Percentiles rank a stretch among this genome's conserved stretches.
These are phyloP conservation scores for Pseudopipra pipra DNA, from an alignment of 2,113 vertebrate species.

Conservation along the genomic window DNA sequence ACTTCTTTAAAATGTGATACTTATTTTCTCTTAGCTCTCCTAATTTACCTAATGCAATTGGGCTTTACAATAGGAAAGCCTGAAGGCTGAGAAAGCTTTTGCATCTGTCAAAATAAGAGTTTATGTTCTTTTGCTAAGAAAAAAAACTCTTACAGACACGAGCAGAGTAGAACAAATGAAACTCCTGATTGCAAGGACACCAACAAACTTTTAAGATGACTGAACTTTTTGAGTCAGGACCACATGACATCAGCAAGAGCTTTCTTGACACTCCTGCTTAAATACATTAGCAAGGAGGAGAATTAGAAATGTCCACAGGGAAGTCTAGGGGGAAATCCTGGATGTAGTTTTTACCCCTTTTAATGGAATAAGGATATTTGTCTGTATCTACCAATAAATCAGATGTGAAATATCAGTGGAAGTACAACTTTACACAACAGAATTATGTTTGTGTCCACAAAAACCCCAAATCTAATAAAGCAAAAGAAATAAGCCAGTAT, in stretches of 20 bases:
- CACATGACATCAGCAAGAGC: neutral
- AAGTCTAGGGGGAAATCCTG: neutral
- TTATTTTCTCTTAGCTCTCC: conserved; percentile 16
- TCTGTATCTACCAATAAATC: neutral
- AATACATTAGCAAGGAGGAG: neutral
- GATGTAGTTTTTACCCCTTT: neutral
- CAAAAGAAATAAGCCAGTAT: neutral
- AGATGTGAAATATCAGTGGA: neutral
- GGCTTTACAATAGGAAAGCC: neutral
- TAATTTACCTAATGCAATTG: conserved; percentile 45
- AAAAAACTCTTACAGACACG: neutral
- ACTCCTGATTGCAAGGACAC: neutral
- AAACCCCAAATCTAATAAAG: neutral
- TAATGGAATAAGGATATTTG: neutral
- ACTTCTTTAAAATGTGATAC: conserved; percentile 17
- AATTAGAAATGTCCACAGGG: neutral
- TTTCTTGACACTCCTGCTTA: neutral
- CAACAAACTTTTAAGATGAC: neutral
- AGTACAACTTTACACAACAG: neutral
- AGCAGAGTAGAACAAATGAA: neutral
- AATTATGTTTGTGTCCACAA: neutral
- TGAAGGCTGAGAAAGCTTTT: conserved; percentile 20
- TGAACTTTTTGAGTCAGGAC: neutral
- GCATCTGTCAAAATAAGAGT: neutral
- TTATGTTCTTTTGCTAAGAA: neutral